phyloP scores from a whole-genome alignment of 2,113 vertebrate species.

The Mus spicilegus region DNA sequence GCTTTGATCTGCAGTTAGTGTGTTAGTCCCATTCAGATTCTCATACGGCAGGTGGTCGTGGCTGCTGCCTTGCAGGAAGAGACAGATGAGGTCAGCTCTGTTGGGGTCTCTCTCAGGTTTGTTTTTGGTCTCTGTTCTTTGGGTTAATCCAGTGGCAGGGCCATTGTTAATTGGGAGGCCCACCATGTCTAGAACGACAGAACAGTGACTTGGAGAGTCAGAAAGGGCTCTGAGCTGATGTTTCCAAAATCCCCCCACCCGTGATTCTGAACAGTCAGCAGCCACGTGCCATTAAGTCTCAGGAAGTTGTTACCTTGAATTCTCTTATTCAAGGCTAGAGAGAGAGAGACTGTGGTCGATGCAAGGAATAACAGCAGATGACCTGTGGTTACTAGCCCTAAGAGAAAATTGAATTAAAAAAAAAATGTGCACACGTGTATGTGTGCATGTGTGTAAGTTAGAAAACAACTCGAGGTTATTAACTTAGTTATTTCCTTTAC shows the following conservation, averaged over 20 bases:
- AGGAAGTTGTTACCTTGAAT: neutral
- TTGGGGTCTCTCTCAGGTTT: constrained; percentile 1
- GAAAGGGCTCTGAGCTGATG: neutral
- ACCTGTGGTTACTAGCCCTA: neutral
- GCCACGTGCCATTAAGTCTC: constrained; percentile 1
- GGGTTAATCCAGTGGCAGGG: constrained; percentile 62
- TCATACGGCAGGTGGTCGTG: neutral
- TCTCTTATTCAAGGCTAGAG: neutral
- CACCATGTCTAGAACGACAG: neutral
- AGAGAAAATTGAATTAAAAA: neutral
- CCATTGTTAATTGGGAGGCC: constrained; percentile 71
- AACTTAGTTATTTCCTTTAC: neutral
- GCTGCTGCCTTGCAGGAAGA: neutral
- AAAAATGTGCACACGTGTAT: no score
- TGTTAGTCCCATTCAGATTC: neutral
- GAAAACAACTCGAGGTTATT: neutral
- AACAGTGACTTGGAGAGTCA: neutral
- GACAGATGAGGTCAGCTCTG: constrained; percentile 49
- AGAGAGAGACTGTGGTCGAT: neutral
- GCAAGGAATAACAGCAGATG: neutral
- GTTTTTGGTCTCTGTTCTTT: constrained; percentile 66
- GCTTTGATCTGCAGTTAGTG: neutral
- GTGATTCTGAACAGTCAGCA: neutral
- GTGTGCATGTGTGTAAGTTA: neutral
- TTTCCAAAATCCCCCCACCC: neutral